phyloP scores from a whole-genome alignment of 2,113 vertebrate genomes.

The Neolamprologus cancellatus region DNA sequence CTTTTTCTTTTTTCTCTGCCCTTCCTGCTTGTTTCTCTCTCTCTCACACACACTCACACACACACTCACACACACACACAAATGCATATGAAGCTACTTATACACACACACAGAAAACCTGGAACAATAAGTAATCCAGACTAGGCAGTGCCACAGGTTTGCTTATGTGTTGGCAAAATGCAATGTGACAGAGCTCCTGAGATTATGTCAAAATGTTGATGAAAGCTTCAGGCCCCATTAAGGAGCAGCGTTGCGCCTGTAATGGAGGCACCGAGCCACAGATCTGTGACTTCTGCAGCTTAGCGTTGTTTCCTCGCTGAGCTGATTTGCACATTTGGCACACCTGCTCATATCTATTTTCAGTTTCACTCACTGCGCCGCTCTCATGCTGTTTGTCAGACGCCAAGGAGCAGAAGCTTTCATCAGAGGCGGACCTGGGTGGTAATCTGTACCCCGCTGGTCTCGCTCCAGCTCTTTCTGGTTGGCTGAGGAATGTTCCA shows the following conservation, averaged over 20 bases:
- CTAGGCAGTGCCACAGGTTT: neutral
- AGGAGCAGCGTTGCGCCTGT: neutral
- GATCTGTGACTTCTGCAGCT: conserved; percentile 26
- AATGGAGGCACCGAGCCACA: neutral
- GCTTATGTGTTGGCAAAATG: neutral
- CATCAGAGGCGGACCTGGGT: conserved; percentile 27
- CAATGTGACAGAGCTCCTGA: conserved; percentile 21
- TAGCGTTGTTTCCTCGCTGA: neutral
- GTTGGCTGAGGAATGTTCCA: conserved; percentile 48
- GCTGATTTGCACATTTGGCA: conserved; percentile 44
- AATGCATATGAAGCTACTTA: neutral
- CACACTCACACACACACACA: neutral
- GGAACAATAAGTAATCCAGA: neutral
- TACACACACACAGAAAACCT: neutral
- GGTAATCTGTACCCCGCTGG: conserved; percentile 42
- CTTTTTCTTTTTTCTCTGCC: neutral
- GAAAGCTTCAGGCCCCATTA: conserved; percentile 14
- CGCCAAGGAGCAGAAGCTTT: conserved; percentile 22
- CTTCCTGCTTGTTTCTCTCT: neutral
- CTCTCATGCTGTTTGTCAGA: conserved; percentile 34
- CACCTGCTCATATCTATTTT: conserved; percentile 42
- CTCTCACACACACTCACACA: neutral
- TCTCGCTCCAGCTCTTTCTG: conserved; percentile 35
- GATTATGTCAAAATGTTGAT: conserved; percentile 49
- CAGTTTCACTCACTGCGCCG: neutral